A percentile compares a stretch with the other conserved stretches of the same genome.
These are phyloP conservation scores for Oreochromis niloticus DNA, from an alignment of 2,113 vertebrate genomes.

Conservation along the genomic window DNA sequence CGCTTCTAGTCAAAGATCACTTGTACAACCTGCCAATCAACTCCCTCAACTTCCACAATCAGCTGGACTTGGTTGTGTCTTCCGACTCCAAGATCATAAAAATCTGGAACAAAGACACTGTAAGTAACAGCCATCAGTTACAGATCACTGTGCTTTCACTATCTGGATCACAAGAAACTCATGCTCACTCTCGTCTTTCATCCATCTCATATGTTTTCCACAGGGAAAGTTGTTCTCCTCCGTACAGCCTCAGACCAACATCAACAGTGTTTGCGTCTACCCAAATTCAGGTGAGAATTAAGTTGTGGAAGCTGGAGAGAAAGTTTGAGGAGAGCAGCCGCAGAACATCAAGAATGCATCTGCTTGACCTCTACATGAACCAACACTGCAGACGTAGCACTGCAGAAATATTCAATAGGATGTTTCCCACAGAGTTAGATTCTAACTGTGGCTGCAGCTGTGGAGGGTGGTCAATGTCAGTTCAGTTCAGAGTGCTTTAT, in stretches of 20 bases:
- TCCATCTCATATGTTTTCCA: not conserved
- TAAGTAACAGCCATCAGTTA: slow-evolving; percentile 38
- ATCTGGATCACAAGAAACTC: rapidly evolving
- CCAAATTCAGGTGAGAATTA: slow-evolving; percentile 82
- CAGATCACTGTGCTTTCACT: not conserved
- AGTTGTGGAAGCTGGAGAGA: not conserved
- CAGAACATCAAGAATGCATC: not conserved
- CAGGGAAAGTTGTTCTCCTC: slow-evolving; percentile 94
- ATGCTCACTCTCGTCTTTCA: not conserved
- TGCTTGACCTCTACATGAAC: not conserved
- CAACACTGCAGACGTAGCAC: not conserved
- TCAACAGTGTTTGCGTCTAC: slow-evolving; percentile 93
- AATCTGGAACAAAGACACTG: slow-evolving; percentile 92
- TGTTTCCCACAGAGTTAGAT: not conserved
- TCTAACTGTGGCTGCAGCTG: not conserved
- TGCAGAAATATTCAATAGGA: not conserved
- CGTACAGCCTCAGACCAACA: slow-evolving; percentile 84
- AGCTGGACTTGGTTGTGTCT: slow-evolving; percentile 87
- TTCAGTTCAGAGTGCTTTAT: not conserved
- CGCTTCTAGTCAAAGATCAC: slow-evolving; percentile 91
- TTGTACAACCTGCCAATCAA: slow-evolving; percentile 91
- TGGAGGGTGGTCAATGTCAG: not conserved
- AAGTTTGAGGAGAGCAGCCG: not conserved
- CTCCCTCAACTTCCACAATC: slow-evolving; percentile 84
- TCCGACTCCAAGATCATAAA: slow-evolving; percentile 94